These are phyloP conservation scores for Pogonomyrmex californicus DNA, from an alignment of 1,140 invertebrate genomes.

Conservation along the genomic window DNA sequence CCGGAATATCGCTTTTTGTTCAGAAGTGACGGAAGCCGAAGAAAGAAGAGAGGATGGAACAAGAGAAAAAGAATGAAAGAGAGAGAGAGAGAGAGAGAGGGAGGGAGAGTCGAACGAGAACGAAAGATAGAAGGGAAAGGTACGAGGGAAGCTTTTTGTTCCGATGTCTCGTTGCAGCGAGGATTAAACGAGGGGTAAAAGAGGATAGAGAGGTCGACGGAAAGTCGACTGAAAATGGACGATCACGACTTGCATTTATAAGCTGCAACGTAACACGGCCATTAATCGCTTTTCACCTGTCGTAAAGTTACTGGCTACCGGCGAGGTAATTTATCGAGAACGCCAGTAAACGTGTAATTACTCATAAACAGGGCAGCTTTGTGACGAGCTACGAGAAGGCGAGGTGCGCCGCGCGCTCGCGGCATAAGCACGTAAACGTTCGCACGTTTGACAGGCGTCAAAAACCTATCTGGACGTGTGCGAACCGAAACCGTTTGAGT, in stretches of 20 bases:
- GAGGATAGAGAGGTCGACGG: conserved; percentile 14
- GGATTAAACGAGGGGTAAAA: conserved; percentile 24
- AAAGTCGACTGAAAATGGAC: conserved; percentile 67
- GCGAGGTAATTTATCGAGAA: conserved; percentile 71
- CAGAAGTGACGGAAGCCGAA: conserved; percentile 39
- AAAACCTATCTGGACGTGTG: conserved; percentile 57
- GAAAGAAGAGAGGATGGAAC: conserved; percentile 6
- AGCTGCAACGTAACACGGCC: conserved; percentile 70
- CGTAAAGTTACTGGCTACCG: conserved; percentile 68
- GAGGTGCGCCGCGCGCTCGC: not conserved
- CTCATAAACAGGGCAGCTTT: conserved; percentile 74
- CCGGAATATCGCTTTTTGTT: conserved; percentile 45
- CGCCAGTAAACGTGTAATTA: conserved; percentile 73
- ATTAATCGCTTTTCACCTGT: conserved; percentile 77
- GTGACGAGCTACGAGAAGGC: conserved; percentile 56
- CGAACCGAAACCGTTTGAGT: conserved; percentile 32
- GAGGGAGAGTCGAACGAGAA: not conserved
- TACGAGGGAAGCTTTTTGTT: conserved; percentile 41
- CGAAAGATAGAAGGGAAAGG: not conserved
- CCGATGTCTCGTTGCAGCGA: conserved; percentile 35
- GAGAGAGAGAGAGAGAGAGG: not conserved
- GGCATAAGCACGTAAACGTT: not conserved
- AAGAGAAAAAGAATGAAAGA: too few relatives aligned
- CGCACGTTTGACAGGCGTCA: conserved; percentile 58
- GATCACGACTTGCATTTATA: conserved; percentile 65